These are phyloP conservation scores for Poecile atricapillus DNA, from an alignment of 2,113 vertebrate genomes.

Conservation along the genomic window DNA sequence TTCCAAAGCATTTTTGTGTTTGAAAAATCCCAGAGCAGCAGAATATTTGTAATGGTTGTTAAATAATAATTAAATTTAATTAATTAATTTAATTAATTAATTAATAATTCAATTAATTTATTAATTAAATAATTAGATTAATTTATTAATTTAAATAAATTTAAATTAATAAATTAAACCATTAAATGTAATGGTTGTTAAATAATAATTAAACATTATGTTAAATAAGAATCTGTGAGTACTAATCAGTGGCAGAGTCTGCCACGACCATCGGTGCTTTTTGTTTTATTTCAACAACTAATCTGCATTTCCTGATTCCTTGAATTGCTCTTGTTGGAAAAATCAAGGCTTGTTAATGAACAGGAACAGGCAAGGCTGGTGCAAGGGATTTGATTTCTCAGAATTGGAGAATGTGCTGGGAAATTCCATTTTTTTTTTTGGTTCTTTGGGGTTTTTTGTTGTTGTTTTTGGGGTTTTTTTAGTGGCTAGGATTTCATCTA, in stretches of 20 bases:
- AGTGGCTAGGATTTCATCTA: neutral
- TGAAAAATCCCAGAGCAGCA: neutral
- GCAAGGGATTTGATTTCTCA: neutral
- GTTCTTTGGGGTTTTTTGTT: too few relatives aligned
- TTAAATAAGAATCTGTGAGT: neutral
- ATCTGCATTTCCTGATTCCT: neutral
- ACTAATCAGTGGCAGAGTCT: neutral
- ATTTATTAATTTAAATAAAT: too few relatives aligned
- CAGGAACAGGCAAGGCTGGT: neutral
- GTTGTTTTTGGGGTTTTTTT: neutral
- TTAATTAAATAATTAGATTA: too few relatives aligned
- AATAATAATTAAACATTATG: neutral
- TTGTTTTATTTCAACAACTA: neutral
- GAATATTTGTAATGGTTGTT: neutral
- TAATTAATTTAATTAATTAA: too few relatives aligned
- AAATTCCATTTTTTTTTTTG: neutral
- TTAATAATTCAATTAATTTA: too few relatives aligned
- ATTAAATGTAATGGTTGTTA: neutral
- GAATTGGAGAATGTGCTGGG: neutral
- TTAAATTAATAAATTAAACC: too few relatives aligned
- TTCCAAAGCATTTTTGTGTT: neutral
- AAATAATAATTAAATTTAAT: neutral
- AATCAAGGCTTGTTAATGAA: neutral
- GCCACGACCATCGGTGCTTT: fast-evolving
- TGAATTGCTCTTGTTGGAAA: neutral